phyloP scores from a whole-genome alignment of 2,113 vertebrate species.

The Theristicus caerulescens region DNA sequence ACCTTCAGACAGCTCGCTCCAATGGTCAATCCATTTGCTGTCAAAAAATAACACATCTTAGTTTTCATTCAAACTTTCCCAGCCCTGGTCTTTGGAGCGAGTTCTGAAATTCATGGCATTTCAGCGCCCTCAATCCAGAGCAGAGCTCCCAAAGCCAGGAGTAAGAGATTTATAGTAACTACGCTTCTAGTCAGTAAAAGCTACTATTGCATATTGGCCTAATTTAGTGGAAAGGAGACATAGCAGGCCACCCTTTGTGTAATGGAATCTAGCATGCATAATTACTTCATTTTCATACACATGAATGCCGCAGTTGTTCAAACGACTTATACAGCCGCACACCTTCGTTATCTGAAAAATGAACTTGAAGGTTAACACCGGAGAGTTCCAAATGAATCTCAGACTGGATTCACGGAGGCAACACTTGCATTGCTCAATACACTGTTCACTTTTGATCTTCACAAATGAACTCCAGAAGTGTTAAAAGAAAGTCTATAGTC shows the following conservation, averaged over 20 bases:
- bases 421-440: background rate
- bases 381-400: background rate
- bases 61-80: background rate
- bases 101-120: background rate
- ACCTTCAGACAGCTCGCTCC: background rate
- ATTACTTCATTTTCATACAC: constrained; percentile 28
- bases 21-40: background rate
- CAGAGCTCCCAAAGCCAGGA: background rate
- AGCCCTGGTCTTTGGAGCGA: background rate
- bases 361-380: background rate
- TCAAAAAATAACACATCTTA: background rate
- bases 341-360: background rate
- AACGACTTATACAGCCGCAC: background rate
- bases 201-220: background rate
- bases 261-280: background rate
- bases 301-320: background rate
- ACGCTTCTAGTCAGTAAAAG: background rate
- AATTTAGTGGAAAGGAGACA: constrained; percentile 25
- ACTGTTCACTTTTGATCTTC: background rate
- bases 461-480: background rate
- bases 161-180: background rate
- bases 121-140: background rate
- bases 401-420: background rate
- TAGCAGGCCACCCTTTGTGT: background rate
- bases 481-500: background rate